Conservation (phyloP, 1,140 invertebrate genomes). For the Physella acuta region DNA sequence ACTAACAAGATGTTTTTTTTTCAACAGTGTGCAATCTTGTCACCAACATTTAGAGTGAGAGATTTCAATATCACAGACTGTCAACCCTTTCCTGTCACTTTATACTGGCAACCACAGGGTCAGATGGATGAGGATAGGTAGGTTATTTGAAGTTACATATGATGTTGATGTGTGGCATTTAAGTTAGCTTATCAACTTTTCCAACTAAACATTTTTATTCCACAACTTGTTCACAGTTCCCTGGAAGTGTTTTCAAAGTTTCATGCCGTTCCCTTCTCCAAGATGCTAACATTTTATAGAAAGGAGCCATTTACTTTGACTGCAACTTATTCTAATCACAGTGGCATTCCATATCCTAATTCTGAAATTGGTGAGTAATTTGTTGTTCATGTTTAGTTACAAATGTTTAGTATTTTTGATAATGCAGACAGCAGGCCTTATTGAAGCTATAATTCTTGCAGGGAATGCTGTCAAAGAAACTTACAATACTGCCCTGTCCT, state of each 20-base stretch:
- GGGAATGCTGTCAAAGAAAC: no score
- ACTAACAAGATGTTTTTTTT: no score
- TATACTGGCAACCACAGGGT: slow-evolving; percentile 81
- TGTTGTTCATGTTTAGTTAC: no score
- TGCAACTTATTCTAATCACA: slow-evolving; percentile 71
- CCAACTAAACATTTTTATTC: slow-evolving; percentile 16
- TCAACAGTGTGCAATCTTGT: slow-evolving; percentile 80
- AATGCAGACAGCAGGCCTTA: no score
- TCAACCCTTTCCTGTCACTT: slow-evolving; percentile 85
- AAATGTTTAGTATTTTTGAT: no score
- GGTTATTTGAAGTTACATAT: no score
- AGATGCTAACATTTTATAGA: slow-evolving; percentile 89
- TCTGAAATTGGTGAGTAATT: slow-evolving; percentile 74
- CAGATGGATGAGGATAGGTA: slow-evolving; percentile 69
- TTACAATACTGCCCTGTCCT: no score
- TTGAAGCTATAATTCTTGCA: no score
- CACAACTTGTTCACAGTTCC: slow-evolving; percentile 38
- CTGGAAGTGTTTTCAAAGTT: slow-evolving; percentile 83
- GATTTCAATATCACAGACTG: slow-evolving; percentile 92
- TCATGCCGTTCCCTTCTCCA: slow-evolving; percentile 88
- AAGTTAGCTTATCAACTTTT: no score
- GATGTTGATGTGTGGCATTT: no score
- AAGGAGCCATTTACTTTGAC: slow-evolving; percentile 79
- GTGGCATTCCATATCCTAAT: slow-evolving; percentile 70
- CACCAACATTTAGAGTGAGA: slow-evolving; percentile 90